Base-by-base conservation (phyloP, 2,797 vertebrate genomes). In the Ispidina picta region DNA sequence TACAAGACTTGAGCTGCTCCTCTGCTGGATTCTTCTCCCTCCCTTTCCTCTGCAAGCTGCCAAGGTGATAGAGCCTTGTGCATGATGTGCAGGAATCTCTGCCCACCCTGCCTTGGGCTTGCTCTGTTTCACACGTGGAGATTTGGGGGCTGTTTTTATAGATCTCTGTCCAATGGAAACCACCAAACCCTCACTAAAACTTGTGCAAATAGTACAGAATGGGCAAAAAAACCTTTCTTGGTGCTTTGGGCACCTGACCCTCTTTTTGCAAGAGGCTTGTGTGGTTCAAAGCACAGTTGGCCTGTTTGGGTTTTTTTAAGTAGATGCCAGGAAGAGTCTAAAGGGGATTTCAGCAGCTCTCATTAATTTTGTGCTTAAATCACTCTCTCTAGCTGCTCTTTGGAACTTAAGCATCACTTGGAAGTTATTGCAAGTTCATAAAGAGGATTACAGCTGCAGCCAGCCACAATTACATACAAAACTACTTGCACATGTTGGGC, bases 361-460 rank as follows among this genome's bases (percentile, higher is more conserved):
- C 69, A 60, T 20, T 81, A 64, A 83, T 75, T 90, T 74, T 63
- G 43, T 68, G 66, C 56, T 74, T 58, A 81, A 86, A 85, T 87
- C 63, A 65, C 46, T 41, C 48, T 83, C 62, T 88, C 55, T 78
- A 83, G 56, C 66, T 93, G 70, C 22, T 85, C 28, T 90, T 85
- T 83, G 84, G 76, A 86, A 90, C 25, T 64, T 44, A 49, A 89
- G 39, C 58, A 41, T 81, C 49, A 31, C 23, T 88, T 72, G 17
- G 25, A 92, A 86, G 66, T 84, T 83, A 90, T 65, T 69, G 41
- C 54, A 88, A 55, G n/a, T 88, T 88, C 48, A 60, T 80, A 86
- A 78, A 78, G 22, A 84, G 55, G 52, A 81, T 89, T 93, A 92
- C 28, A 76, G 73, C 78, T 51, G 56, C 52, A 85, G 62, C 28